Base-by-base conservation (phyloP, 2,113 vertebrate species). In the Otolemur garnettii region DNA sequence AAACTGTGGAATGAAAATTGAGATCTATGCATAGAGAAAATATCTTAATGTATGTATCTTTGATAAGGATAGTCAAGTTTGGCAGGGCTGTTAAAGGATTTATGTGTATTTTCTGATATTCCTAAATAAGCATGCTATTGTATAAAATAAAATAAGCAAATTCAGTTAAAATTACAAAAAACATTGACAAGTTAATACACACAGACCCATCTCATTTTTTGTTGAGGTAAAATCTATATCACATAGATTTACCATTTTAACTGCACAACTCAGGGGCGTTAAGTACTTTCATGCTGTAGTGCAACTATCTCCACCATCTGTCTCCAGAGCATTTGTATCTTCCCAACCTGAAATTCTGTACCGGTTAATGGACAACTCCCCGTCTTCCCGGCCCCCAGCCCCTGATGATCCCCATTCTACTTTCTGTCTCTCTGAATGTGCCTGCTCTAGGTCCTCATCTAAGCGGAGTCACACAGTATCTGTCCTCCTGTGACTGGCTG, bases 381-480 rank as follows among this genome's bases (percentile, higher is more conserved):
- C 1, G 18, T 5, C 4, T 0, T 22, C 30, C 19, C 33, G 1
- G 6, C 18, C 24, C 26, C 17, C 1, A n/a, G 28, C 66, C n/a
- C 57, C 57, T 22, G 21, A 30, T 15, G 28, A 15, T 35, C 17
- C 8, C 15, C 2, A 4, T n/a, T 28, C 53, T 26, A 62, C 42
- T 57, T 50, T 90, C 26, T 57, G 26, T n/a, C 60, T 85, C 45
- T 42, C 0, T 26, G 60, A 77, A 11, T 77, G 24, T 78, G 60
- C 42, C 1, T 0, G 4, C 35, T 57, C 21, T 42, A 42, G 62
- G 19, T 33, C 28, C 57, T 30, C 66, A 13, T 38, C 7, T 0
- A 17, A 28, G 18, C n/a, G 45, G 15, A 13, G 9, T 64, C 89
- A 5, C 11, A 22, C 2, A 28, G 12, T 26, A 21, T 26, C 11